Evolutionary conservation across 2,113 vertebrate genomes (phyloP), one percentile per base, ranked within the genome.

Genomic region (Psilopogon haemacephalus): DNA sequence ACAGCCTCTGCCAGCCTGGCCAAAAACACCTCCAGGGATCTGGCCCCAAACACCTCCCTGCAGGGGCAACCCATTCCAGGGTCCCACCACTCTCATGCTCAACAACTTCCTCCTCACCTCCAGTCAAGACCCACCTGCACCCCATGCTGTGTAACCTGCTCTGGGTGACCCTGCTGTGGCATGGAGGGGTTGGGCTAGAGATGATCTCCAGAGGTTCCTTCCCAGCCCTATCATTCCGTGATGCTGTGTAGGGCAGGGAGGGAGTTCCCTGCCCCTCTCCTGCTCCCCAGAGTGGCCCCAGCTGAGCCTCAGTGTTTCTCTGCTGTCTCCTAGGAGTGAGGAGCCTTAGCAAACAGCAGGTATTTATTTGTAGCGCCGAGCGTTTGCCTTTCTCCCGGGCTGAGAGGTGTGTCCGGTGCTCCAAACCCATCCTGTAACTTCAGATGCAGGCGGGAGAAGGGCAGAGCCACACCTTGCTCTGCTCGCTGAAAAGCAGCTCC

Each of bases 401-500:
- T 35, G 15, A 4, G 0, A 93, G 95, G 95, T 83, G 93, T 94
- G 94, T 18, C 88, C 11, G 0, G 75, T 27, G 48, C 55, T 92
- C 72, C 78, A 27, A 28, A 56, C 21, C 67, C 73, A 63, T 79
- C 71, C 52, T 78, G n/a, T 80, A 12, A 46, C 20, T 93, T 82
- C 89, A 88, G 58, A 54, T 88, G 65, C n/a, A 56, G 67, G 27
- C 15, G 59, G 74, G 48, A 59, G 80, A 77, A 40, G 78, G 78
- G 8, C 48, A 6, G 40, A 37, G 84, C 46, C 95, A 91, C 95
- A 15, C 94, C 95, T 91, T 20, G 16, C 16, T 21, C 20, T 13
- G 67, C 35, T 12, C 28, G 28, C 55, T 95, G 80, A 95, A 96
- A 96, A 97, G 95, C 58, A 59, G 77, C 75, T 73, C 50, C 44